These are phyloP conservation scores for Hyperopisus bebe DNA, from an alignment of 2,113 vertebrate genomes.

Conservation along the genomic window DNA sequence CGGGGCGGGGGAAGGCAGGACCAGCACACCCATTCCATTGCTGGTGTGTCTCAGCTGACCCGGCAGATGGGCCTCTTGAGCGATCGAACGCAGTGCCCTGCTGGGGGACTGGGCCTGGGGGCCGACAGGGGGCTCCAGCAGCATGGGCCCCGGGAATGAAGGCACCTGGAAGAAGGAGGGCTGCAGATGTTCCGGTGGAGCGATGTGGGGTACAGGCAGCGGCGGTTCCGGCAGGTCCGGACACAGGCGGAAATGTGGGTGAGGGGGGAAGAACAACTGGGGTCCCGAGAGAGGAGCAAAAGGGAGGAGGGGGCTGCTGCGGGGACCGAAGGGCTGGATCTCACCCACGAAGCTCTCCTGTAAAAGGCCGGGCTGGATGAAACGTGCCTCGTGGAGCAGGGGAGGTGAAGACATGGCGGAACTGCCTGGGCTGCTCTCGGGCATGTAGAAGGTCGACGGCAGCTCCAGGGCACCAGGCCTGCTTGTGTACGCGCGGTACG, in stretches of 20 bases:
- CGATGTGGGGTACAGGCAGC: constrained; percentile 55
- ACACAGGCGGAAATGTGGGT: constrained; percentile 66
- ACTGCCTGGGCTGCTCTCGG: constrained; percentile 92
- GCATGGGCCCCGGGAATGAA: constrained; percentile 81
- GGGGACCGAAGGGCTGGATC: constrained; percentile 70
- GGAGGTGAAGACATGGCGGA: constrained; percentile 91
- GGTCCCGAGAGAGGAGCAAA: constrained; percentile 84
- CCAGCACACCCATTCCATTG: constrained; percentile 97
- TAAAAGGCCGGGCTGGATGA: constrained; percentile 86
- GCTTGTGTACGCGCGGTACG: constrained; percentile 92
- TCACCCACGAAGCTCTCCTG: constrained; percentile 84
- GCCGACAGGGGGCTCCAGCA: constrained; percentile 87
- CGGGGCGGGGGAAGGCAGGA: constrained; percentile 97
- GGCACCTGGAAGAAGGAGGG: constrained; percentile 69
- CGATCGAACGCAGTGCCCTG: constrained; percentile 78
- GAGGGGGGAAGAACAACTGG: constrained; percentile 80
- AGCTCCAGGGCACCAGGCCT: constrained; percentile 80
- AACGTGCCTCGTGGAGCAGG: constrained; percentile 77
- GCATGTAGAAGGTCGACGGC: constrained; percentile 93
- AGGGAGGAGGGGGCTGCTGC: constrained; percentile 88
- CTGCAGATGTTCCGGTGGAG: constrained; percentile 67
- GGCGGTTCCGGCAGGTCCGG: constrained; percentile 79
- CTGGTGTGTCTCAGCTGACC: constrained; percentile 99
- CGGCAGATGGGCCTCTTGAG: constrained; percentile 91
- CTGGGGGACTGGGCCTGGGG: constrained; percentile 76